These are phyloP conservation scores for Pogoniulus pusillus DNA, from an alignment of 2,797 vertebrate genomes.

Conservation along the genomic window DNA sequence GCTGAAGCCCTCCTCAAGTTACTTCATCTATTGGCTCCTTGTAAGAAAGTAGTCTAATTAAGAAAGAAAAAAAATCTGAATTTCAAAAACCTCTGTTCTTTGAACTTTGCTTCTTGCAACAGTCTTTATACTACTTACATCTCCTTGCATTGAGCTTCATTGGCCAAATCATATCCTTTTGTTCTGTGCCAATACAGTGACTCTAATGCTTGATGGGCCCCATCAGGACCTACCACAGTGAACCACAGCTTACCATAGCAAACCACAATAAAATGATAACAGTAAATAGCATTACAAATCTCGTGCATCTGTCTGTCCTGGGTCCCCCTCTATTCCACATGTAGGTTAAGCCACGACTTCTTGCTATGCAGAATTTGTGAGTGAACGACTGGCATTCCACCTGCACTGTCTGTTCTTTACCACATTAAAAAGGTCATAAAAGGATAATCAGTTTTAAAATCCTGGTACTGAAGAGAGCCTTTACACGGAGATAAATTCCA, in stretches of 20 bases:
- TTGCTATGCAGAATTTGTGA: neutral
- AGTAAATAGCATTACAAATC: neutral
- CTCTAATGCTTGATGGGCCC: neutral
- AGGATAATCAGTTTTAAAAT: neutral
- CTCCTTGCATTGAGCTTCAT: neutral
- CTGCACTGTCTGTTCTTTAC: neutral
- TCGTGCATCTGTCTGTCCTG: neutral
- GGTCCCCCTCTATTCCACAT: neutral
- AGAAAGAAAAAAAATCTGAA: neutral
- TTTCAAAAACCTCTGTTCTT: conserved; percentile 24
- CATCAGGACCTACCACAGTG: conserved; percentile 35
- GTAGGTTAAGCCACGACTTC: neutral
- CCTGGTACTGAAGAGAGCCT: neutral
- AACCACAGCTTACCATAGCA: conserved; percentile 7
- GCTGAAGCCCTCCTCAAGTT: neutral
- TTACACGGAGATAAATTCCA: conserved; percentile 29
- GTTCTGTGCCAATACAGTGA: conserved; percentile 22
- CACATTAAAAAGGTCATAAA: neutral
- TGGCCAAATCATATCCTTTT: conserved; percentile 38
- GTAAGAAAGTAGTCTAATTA: neutral
- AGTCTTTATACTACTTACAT: neutral
- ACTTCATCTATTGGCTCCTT: neutral
- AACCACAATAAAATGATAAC: neutral
- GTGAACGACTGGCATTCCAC: neutral
- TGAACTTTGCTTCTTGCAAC: conserved; percentile 29